These are phyloP conservation scores for Cynopterus brachyotis DNA, from an alignment of 2,113 vertebrate species.

Conservation along the genomic window DNA sequence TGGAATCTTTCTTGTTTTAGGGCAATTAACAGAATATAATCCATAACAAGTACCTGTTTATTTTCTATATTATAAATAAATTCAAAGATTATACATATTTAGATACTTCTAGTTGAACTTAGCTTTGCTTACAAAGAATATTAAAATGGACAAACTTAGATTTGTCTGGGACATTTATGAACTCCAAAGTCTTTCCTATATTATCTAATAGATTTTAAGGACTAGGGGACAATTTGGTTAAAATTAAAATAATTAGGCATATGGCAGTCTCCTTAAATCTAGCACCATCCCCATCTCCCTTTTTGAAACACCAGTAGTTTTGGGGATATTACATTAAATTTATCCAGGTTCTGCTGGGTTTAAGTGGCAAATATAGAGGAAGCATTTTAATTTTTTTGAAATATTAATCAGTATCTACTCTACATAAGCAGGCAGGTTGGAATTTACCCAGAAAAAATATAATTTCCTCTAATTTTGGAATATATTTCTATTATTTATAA, in stretches of 20 bases:
- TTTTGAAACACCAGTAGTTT: neutral
- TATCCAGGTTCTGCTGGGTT: neutral
- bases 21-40: neutral
- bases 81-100: neutral
- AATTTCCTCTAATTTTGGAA: slow-evolving; percentile 37
- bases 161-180: neutral
- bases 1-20: slow-evolving; percentile 1
- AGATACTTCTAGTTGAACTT: neutral
- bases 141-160: slow-evolving; percentile 34
- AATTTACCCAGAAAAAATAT: slow-evolving; percentile 24
- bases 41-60: neutral
- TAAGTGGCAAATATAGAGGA: neutral
- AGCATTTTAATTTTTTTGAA: slow-evolving; percentile 9
- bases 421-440: neutral
- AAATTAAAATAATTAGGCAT: neutral
- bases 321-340: neutral
- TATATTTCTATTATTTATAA: slow-evolving; percentile 1
- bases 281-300: neutral
- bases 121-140: slow-evolving; percentile 8
- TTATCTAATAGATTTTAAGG: neutral
- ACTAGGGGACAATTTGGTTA: neutral
- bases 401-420: neutral
- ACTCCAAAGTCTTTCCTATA: neutral
- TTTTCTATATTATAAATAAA: neutral
- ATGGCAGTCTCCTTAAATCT: neutral